Percentiles rank a stretch among this genome's conserved stretches.
Conservation (phyloP, 2,797 vertebrate species). For the Spinus pinus region DNA sequence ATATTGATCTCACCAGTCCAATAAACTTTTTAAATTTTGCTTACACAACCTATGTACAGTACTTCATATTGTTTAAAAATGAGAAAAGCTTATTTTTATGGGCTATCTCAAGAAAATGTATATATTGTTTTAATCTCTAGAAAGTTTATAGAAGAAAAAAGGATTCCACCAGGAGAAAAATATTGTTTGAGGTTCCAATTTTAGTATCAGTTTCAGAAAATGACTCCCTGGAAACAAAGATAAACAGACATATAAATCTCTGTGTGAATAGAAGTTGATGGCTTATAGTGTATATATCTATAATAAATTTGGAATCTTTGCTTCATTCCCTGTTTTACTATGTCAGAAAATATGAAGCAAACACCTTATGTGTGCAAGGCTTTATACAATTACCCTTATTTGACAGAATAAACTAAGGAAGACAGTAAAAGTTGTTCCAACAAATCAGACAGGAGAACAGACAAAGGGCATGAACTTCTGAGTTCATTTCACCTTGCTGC, state of each 20-base stretch:
- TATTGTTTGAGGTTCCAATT: not conserved
- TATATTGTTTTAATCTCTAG: not conserved
- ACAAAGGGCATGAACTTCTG: not conserved
- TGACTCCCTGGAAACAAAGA: not conserved
- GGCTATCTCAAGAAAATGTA: not conserved
- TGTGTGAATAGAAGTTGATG: not conserved
- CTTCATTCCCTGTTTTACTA: not conserved
- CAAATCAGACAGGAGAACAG: not conserved
- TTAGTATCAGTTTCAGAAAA: conserved; percentile 8
- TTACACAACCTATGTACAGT: not conserved
- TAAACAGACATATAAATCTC: conserved; percentile 10
- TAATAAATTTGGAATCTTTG: not conserved
- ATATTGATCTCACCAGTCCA: not conserved
- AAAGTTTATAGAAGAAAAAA: not conserved
- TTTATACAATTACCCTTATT: not conserved
- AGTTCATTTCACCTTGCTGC: not conserved
- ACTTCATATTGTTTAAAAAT: not conserved
- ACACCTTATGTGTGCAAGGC: not conserved
- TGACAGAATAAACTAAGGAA: not conserved
- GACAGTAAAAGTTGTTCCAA: not conserved
- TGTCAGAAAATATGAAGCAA: not conserved
- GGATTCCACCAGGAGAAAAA: not conserved
- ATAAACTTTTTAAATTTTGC: conserved; percentile 9
- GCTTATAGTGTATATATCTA: not conserved
- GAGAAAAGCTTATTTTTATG: not conserved